Evolutionary conservation across 2,888 invertebrate genomes (phyloP), one percentile per base, ranked within the genome.

Genomic region (Fragum fragum): DNA sequence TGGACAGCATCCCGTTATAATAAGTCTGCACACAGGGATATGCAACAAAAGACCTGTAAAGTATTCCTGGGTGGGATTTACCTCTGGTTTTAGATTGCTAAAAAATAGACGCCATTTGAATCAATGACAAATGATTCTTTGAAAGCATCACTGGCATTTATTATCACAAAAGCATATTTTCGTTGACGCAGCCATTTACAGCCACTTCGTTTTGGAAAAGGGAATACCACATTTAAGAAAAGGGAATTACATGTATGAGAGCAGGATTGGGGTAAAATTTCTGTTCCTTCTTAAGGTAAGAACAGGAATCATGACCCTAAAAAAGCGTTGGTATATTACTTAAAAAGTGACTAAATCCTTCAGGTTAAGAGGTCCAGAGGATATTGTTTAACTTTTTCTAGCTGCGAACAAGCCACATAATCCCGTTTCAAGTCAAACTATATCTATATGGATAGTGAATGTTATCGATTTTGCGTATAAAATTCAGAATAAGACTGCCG

Each of bases 101-200:
- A n/a, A 42, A 68, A n/a, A 42, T 6, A 66, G 6, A 7, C 3
- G 11, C 66, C 66, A 32, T 66, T 66, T 36, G 18, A 66, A 36
- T 32, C 66, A 3, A 14, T 66, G 21, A 66, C 28, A 11, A 32
- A 66, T 66, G 59, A 7, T 21, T 23, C 29, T 32, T 29, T 66
- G 66, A 66, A 66, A 29, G 6, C 21, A 18, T 66, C 1, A 66
- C 66, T 11, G 28, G 66, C 32, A 66, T 77, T 77, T 66, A 57
- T 78, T 5, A 16, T 78, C 16, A 63, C 78, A n/a, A 68, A 73
- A 11, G 66, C 78, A 9, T 53, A 53, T 16, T 73, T 78, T 36
- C 36, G 72, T 21, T 32, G 78, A 42, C 55, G 68, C 21, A 73
- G 78, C 42, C 73, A 78, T 21, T 39, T 78, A 7, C 78, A 78